Conservation (phyloP, 2,797 vertebrate genomes). For the Aythya fuligula region DNA sequence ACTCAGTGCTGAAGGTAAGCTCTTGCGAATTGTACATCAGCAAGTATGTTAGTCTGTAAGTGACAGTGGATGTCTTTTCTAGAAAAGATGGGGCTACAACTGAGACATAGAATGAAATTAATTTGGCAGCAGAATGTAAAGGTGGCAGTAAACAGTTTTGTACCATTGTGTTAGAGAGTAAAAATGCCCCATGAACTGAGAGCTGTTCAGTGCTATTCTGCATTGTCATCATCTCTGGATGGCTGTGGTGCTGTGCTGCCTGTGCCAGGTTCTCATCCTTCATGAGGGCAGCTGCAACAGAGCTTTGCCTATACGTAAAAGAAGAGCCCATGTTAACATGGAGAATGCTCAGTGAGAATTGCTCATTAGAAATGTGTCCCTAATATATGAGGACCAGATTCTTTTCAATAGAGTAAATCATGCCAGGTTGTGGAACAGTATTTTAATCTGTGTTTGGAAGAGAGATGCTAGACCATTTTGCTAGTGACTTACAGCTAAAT, state of each 20-base stretch:
- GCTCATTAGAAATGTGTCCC: neutral
- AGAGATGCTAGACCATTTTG: neutral
- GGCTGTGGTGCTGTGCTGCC: neutral
- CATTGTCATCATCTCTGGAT: neutral
- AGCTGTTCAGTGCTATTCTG: neutral
- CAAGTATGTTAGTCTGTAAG: neutral
- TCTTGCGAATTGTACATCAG: neutral
- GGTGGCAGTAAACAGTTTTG: neutral
- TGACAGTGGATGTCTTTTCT: neutral
- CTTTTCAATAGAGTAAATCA: conserved; percentile 6
- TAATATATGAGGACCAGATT: neutral
- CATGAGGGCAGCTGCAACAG: neutral
- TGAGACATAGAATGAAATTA: neutral
- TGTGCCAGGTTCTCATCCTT: neutral
- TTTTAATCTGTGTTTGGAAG: conserved; percentile 23
- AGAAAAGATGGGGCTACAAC: neutral
- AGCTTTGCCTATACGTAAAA: neutral
- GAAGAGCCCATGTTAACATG: neutral
- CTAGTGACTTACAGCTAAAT: conserved; percentile 40
- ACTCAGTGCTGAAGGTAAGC: neutral
- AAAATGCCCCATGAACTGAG: neutral
- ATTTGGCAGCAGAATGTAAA: neutral
- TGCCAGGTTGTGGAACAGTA: neutral
- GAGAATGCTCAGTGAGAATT: neutral
- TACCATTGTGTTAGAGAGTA: neutral